Evolutionary conservation across 2,113 vertebrate genomes (phyloP), one percentile per base, ranked within the genome.

Genomic region (Perccottus glenii): DNA sequence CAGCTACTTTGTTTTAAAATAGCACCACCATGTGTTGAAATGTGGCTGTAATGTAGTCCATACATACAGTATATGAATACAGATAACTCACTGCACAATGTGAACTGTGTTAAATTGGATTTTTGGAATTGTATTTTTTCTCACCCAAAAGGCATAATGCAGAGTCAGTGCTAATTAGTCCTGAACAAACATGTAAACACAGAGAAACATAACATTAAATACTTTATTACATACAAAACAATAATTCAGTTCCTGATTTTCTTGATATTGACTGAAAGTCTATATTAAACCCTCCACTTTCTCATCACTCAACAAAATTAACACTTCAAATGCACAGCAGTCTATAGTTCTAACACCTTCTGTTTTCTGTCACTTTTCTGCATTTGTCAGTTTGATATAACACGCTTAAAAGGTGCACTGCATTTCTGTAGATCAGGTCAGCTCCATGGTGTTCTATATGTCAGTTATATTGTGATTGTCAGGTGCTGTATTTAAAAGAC

Each of bases 141-240:
- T 27, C 3, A 27, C 1, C 19, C 19, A 1, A 27, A 27, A 27
- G 19, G 19, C 19, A 27, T 27, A 27, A 27, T 27, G 19, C 19
- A 27, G 3, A 3, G 19, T 27, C 19, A 27, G 19, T 27, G 1
- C 19, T 27, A 27, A 27, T 27, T 19, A 19, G 9, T 27, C 9
- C 9, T n/a, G 33, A 6, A 14, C 10, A 53, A 36, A 3, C 36
- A 33, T 46, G 12, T 14, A 3, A 40, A 67, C 7, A 2, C 1
- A 35, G 11, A 60, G 8, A 61, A 27, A 46, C 4, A 64, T 35
- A 53, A 48, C 50, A 50, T 70, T 16, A 47, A 88, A 72, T 64
- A 66, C 42, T 88, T 89, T 88, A 88, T 84, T 84, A 72, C 32
- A 71, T 85, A 83, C 50, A 81, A 79, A 73, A 64, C 40, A 70